Conservation (phyloP, 2,113 vertebrate species). For the Halcyon senegalensis region DNA sequence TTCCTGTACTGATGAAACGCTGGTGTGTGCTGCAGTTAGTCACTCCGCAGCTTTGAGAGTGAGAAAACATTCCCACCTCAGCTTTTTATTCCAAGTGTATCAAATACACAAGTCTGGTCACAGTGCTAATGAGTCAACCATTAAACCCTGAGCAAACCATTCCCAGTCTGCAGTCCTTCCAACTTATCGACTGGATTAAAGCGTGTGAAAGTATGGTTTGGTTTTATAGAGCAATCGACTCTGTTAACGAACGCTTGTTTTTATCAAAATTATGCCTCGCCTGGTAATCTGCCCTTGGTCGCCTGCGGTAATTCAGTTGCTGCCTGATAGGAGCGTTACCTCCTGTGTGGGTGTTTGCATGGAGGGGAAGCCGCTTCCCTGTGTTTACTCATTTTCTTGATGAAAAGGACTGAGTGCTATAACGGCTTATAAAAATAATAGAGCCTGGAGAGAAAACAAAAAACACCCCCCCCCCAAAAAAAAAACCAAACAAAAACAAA, state of each 20-base stretch:
- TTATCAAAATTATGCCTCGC: neutral
- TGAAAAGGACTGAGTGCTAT: neutral
- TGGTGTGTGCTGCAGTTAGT: neutral
- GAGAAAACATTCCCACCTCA: neutral
- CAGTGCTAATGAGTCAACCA: neutral
- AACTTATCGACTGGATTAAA: accelerated
- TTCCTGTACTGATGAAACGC: accelerated
- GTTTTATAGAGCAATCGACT: neutral
- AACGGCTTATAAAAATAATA: neutral
- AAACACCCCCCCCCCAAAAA: too few relatives aligned
- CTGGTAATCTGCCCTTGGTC: neutral
- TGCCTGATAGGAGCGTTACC: accelerated
- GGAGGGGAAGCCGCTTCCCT: neutral
- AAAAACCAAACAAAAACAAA: too few relatives aligned
- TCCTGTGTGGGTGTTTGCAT: neutral
- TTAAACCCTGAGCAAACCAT: neutral
- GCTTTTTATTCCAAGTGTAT: neutral
- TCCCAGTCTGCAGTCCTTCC: neutral
- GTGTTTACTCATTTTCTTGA: neutral
- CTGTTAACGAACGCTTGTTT: neutral
- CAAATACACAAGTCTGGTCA: accelerated
- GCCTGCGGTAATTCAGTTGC: accelerated
- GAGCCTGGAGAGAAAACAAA: neutral
- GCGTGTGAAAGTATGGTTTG: neutral
- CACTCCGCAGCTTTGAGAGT: neutral